Evolutionary conservation across 1,140 invertebrate species (phyloP).

Genomic region (Drosophila melanogaster): DNA sequence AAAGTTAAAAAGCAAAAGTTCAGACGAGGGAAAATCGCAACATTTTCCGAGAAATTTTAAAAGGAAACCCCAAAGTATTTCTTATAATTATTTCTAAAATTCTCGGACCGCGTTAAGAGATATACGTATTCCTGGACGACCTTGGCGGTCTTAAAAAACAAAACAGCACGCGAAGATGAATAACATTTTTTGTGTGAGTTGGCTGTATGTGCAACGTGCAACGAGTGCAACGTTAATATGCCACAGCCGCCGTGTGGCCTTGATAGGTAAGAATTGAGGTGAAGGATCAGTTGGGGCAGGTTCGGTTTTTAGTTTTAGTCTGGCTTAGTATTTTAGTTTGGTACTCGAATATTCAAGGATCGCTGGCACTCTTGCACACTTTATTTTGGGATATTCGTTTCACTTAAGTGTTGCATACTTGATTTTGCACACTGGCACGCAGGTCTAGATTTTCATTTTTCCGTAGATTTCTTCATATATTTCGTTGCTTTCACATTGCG

Average conservation of each 20-base stretch:
- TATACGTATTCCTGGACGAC: slow-evolving; percentile 31
- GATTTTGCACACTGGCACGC: slow-evolving; percentile 41
- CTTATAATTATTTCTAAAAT: slow-evolving; percentile 34
- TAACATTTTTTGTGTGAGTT: slow-evolving; percentile 25
- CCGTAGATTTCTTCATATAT: background rate
- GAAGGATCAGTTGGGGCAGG: slow-evolving; percentile 19
- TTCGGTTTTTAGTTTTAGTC: background rate
- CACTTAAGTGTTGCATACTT: slow-evolving; percentile 65
- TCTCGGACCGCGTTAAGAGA: slow-evolving; percentile 15
- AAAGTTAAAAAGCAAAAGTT: slow-evolving; percentile 27
- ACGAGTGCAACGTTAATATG: slow-evolving; percentile 4
- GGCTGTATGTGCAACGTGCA: too few species aligned
- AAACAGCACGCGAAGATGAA: slow-evolving; percentile 43
- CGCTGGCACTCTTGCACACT: slow-evolving; percentile 44
- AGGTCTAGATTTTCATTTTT: slow-evolving; percentile 6
- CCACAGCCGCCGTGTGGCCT: slow-evolving; percentile 50
- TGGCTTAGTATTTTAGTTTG: slow-evolving; percentile 17
- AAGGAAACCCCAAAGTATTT: slow-evolving; percentile 19
- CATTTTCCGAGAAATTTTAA: slow-evolving; percentile 42
- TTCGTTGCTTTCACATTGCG: slow-evolving; percentile 14
- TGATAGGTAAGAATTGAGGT: slow-evolving; percentile 36
- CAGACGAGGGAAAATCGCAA: slow-evolving; percentile 35
- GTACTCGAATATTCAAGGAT: slow-evolving; percentile 30
- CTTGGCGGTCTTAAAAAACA: slow-evolving; percentile 46
- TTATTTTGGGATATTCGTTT: slow-evolving; percentile 27